Base-by-base conservation (phyloP, 2,888 invertebrate genomes). In the Aspidiotus destructor region DNA sequence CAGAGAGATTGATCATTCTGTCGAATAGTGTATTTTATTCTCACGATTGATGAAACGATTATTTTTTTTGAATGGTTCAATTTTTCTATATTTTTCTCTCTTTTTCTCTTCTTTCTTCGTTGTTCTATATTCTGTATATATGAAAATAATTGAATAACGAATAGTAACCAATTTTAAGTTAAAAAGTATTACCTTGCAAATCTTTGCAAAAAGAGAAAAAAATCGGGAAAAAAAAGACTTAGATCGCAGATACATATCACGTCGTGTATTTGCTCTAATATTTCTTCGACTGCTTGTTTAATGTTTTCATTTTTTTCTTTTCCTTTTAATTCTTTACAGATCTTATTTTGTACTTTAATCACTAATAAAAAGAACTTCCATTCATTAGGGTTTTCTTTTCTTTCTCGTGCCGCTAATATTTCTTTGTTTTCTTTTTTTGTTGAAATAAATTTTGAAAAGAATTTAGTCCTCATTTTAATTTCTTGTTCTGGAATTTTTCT, bases 171-270 rank as follows among this genome's bases (percentile, higher is more conserved):
- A 28, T 53, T 10, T 64, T 64, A 64, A 64, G 64, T 54, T 41
- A 41, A 54, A 63, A 40, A 41, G 40, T 64, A 64, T 54, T 64
- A 16, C 41, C 17, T 28, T 28, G 28, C 28, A 28, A 28, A 28
- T 28, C 28, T 28, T 28, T 28, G 28, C 28, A 28, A 28, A 28
- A 28, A 28, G 28, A 28, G 28, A 28, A 28, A 28, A 28, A 5
- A 28, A 3, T 28, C 2, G 28, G 28, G 5, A 28, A 28, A 28
- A 28, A 42, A 64, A 64, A 64, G 64, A 64, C 64, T 64, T 64
- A 64, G 64, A 55, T 55, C 55, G 64, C 64, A 64, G 64, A 41
- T 64, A 64, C 64, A 64, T 64, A 64, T 64, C 64, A 64, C 15
- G n/a, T 41, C 41, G 54, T 54, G 54, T 55, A 55, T 64, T 64